These are phyloP conservation scores for Drosophila elegans DNA, from an alignment of 1,140 invertebrate genomes.

Conservation along the genomic window DNA sequence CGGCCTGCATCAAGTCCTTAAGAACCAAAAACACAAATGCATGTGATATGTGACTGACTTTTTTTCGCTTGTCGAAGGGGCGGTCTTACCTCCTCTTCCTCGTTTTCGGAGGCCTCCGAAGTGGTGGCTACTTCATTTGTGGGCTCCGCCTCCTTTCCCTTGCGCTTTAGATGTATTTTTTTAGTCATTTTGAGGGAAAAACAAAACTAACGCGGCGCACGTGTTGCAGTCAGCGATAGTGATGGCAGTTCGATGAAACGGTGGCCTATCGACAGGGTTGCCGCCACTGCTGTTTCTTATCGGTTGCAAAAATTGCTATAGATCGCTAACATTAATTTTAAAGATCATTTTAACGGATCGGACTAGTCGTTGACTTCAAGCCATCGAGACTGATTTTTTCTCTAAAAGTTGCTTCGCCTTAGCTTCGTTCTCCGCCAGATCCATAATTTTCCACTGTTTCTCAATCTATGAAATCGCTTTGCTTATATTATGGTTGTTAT, in stretches of 20 bases:
- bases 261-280: not conserved
- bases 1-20: slow-evolving; percentile 70
- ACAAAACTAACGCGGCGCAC: slow-evolving; percentile 76
- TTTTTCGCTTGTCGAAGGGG: not conserved
- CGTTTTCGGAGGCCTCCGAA: slow-evolving; percentile 65
- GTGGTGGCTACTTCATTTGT: slow-evolving; percentile 44
- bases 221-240: slow-evolving; percentile 63
- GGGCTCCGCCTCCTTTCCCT: slow-evolving; percentile 53
- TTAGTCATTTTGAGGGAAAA: slow-evolving; percentile 66
- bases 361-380: too few species aligned
- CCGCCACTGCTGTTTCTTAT: slow-evolving; percentile 7
- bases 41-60: not conserved
- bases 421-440: too few species aligned
- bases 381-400: too few species aligned
- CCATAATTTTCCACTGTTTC: too few species aligned
- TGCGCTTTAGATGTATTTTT: slow-evolving; percentile 62
- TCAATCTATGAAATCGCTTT: too few species aligned
- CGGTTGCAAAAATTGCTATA: slow-evolving; percentile 9
- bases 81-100: slow-evolving; percentile 61
- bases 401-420: too few species aligned
- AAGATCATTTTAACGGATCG: too few species aligned
- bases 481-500: too few species aligned
- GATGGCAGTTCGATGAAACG: slow-evolving; percentile 24
- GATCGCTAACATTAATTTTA: not conserved
- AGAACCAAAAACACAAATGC: slow-evolving; percentile 20